Evolutionary conservation across 2,113 vertebrate species (phyloP).

Genomic region (Hylia prasina): DNA sequence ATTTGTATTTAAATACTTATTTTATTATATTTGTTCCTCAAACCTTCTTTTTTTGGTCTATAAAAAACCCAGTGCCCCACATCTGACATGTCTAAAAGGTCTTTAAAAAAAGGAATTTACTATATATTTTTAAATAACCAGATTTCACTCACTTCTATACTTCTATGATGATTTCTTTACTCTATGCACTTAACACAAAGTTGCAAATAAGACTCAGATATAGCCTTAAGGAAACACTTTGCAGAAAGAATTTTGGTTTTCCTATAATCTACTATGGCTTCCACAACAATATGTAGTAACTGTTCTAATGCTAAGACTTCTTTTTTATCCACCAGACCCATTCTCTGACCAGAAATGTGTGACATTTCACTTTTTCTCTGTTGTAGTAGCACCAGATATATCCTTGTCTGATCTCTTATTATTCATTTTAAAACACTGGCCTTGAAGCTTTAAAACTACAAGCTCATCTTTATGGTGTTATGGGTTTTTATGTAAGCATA

Average conservation of each 20-base stretch:
- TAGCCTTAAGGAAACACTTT: background rate
- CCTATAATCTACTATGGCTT: background rate
- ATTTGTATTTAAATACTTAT: background rate
- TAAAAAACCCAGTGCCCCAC: fast-evolving
- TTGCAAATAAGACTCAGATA: background rate
- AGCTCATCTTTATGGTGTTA: background rate
- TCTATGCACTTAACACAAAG: background rate
- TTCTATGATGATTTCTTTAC: background rate
- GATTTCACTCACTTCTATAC: background rate
- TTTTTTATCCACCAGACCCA: background rate
- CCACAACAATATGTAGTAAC: background rate
- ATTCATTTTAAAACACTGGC: background rate
- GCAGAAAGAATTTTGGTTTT: background rate
- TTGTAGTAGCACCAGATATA: background rate
- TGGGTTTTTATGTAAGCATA: fast-evolving
- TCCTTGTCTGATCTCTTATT: background rate
- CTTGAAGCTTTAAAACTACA: background rate
- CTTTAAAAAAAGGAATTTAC: background rate
- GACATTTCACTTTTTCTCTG: background rate
- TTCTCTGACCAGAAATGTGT: background rate
- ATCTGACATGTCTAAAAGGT: fast-evolving
- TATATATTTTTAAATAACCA: background rate
- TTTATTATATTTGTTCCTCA: background rate
- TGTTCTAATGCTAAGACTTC: background rate
- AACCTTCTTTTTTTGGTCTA: background rate